Base-by-base conservation (phyloP, 2,888 invertebrate genomes). In the Luffia ferchaultella region DNA sequence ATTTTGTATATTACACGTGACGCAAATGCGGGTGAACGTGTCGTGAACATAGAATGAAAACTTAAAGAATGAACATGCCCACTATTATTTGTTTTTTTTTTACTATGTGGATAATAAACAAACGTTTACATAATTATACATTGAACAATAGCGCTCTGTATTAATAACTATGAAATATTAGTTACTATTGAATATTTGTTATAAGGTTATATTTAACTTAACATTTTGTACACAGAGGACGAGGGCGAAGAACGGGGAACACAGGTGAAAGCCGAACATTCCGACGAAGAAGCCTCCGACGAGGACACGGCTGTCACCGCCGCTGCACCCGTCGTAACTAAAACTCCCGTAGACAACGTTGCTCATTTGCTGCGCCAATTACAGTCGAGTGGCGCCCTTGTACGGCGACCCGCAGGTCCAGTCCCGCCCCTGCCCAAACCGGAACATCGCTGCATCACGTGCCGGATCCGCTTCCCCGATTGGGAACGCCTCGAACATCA, bases 401-500 rank as follows among this genome's bases (percentile, higher is more conserved):
- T 75, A 16, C 76, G 71, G 53, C 74, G 76, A 50, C 78, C 77
- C 0, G 30, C 30, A 7, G 30, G 5, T 7, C 30, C 30, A 3
- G 30, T 30, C 30, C 12, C 30, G 3, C 30, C 30, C 5, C n/a
- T n/a, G n/a, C 30, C 30, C 12, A 78, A 78, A 55, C 60, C 72
- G 50, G 79, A 80, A 55, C 64, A 68, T 54, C 71, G 67, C 57
- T 88, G 88, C 59, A 69, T 67, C 57, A 86, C 86, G 40, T 88
- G 88, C 60, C 70, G 82, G 57, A 67, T 79, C 52, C 78, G 82
- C 51, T 88, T 83, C 61, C 65, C 64, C 12, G 64, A 70, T 55
- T 79, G 78, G 70, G 68, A 71, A 43, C 78, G 76, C 16, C 62
- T 87, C 53, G 74, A 86, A 57, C 70, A 73, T 15, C 88, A 88